phyloP scores from a whole-genome alignment of 2,113 vertebrate species.

The Ornithorhynchus anatinus region DNA sequence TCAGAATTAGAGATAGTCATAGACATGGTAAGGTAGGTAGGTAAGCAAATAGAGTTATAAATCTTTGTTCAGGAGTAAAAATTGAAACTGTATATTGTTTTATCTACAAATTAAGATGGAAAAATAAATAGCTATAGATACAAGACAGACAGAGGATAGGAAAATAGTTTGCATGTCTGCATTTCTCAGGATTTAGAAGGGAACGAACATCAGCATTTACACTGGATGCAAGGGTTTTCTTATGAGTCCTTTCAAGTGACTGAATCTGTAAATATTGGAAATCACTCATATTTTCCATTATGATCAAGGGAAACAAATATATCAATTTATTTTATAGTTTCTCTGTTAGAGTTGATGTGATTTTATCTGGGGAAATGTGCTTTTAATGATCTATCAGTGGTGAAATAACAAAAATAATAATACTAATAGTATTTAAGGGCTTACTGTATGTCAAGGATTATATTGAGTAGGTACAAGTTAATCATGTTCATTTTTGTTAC shows the following conservation, averaged over 20 bases:
- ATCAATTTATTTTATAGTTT: no score
- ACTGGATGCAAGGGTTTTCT: not conserved
- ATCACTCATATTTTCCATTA: conserved; percentile 7
- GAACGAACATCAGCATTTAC: not conserved
- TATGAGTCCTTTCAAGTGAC: not conserved
- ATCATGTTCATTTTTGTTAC: no score
- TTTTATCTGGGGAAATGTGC: no score
- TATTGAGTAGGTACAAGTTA: no score
- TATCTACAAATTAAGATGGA: conserved; percentile 20
- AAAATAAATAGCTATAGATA: no score
- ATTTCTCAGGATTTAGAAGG: not conserved
- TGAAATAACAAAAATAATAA: no score
- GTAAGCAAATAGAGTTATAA: conserved; percentile 20
- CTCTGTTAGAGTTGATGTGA: no score
- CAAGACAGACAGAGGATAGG: not conserved
- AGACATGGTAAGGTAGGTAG: conserved; percentile 2
- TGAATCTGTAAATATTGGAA: not conserved
- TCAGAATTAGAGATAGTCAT: conserved; percentile 9
- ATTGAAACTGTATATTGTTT: conserved; percentile 27
- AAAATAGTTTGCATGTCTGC: conserved; percentile 10
- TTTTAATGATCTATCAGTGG: no score
- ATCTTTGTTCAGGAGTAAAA: conserved; percentile 33
- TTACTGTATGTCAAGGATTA: no score
- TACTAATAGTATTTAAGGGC: no score
- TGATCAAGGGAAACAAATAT: not conserved